Evolutionary conservation across 1,140 invertebrate genomes (phyloP).

Genomic region (Magallana gigas): DNA sequence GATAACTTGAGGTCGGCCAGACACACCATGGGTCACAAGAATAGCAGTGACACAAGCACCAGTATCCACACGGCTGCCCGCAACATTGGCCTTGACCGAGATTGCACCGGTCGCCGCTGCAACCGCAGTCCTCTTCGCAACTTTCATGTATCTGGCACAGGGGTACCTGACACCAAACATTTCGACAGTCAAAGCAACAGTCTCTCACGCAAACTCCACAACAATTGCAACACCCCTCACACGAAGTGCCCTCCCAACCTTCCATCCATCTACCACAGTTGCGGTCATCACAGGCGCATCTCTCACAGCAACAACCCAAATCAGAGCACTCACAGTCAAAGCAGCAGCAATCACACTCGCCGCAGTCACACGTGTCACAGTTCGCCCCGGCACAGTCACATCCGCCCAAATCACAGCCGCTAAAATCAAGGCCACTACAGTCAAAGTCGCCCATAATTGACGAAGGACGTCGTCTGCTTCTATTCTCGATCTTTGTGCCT

Average conservation of each 20-base stretch:
- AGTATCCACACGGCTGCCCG: neutral
- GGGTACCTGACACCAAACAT: neutral
- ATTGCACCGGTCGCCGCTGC: neutral
- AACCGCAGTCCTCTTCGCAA: neutral
- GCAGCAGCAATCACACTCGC: neutral
- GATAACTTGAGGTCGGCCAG: neutral
- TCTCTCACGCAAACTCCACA: conserved; percentile 10
- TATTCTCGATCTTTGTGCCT: neutral
- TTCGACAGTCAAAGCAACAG: conserved; percentile 26
- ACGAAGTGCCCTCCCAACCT: neutral
- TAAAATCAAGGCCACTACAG: neutral
- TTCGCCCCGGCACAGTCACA: neutral
- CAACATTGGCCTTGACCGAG: neutral
- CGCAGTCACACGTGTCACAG: neutral
- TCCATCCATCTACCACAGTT: conserved; percentile 3
- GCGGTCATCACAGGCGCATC: neutral
- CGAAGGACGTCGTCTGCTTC: neutral
- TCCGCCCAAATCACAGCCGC: neutral
- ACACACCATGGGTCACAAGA: neutral
- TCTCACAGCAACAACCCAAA: neutral
- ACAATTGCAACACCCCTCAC: neutral
- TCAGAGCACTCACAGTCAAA: neutral
- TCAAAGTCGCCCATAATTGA: neutral
- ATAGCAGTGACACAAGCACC: neutral
- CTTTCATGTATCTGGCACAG: neutral